Conservation (phyloP, 2,888 invertebrate genomes). For the Boloria euphrosyne region DNA sequence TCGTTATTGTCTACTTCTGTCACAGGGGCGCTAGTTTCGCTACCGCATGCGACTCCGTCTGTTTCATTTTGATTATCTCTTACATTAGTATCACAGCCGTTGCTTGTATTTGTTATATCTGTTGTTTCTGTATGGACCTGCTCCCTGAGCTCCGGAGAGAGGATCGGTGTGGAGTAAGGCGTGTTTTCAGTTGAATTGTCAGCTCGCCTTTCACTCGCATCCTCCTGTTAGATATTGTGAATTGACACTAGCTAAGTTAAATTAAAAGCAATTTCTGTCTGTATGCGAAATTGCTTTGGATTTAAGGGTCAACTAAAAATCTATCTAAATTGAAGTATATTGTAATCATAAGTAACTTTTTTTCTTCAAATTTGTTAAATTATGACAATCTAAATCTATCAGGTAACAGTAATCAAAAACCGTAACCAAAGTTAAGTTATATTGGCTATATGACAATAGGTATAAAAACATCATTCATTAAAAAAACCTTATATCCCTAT, state of each 20-base stretch:
- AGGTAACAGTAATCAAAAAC: background rate
- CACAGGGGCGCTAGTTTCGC: constrained; percentile 45
- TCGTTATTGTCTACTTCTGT: constrained; percentile 37
- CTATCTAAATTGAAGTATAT: too few species aligned
- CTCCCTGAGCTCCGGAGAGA: constrained; percentile 57
- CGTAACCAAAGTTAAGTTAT: background rate
- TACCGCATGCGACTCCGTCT: constrained; percentile 77
- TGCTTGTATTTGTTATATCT: constrained; percentile 64
- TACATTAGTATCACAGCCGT: constrained; percentile 79
- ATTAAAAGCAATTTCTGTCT: constrained; percentile 13
- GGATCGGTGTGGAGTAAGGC: constrained; percentile 68
- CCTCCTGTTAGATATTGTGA: constrained; percentile 74
- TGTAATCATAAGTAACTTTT: background rate
- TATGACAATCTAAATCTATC: constrained; percentile 4
- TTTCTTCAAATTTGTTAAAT: background rate
- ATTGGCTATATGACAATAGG: constrained; percentile 20
- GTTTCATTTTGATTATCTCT: constrained; percentile 69
- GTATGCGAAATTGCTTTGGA: constrained; percentile 10
- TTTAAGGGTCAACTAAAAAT: constrained; percentile 1
- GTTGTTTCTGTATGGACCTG: constrained; percentile 58
- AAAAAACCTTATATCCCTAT: constrained; percentile 15
- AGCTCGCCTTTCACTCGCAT: constrained; percentile 69
- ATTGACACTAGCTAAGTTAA: constrained; percentile 52
- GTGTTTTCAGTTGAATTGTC: constrained; percentile 68
- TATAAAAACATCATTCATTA: constrained; percentile 8